A percentile compares a stretch with the other conserved stretches of the same genome.
These are phyloP conservation scores for Proteles cristata DNA, from an alignment of 2,113 vertebrate species.

Conservation along the genomic window DNA sequence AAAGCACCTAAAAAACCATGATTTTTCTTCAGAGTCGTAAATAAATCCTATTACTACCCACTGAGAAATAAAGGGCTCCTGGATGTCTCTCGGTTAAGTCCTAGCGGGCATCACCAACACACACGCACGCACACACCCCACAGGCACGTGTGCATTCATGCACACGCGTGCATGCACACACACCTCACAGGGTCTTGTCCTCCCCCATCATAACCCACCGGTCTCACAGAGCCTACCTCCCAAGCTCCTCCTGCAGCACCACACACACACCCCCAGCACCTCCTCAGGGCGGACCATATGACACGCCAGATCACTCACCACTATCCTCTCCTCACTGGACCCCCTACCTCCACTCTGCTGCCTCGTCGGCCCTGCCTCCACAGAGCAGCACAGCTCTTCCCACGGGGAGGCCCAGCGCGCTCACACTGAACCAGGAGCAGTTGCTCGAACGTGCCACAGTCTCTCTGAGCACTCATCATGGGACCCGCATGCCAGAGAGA, in stretches of 20 bases:
- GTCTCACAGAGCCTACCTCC: not conserved
- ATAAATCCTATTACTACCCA: not conserved
- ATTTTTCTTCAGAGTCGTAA: not conserved
- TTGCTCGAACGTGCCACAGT: fast-evolving
- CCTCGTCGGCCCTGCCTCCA: not conserved
- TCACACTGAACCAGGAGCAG: not conserved
- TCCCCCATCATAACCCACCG: not conserved
- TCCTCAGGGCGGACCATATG: not conserved
- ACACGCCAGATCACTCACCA: too few relatives aligned
- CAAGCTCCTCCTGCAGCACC: not conserved
- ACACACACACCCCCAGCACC: not conserved
- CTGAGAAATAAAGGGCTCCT: not conserved
- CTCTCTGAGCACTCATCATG: not conserved
- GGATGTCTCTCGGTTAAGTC: not conserved
- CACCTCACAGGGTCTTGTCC: not conserved
- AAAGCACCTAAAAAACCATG: not conserved
- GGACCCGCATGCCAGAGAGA: fast-evolving
- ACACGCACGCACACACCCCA: fast-evolving
- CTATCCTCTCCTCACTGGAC: not conserved
- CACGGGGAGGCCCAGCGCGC: not conserved
- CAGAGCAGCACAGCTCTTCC: too few relatives aligned
- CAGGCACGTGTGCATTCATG: fast-evolving
- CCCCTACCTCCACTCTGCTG: not conserved
- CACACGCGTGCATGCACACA: fast-evolving
- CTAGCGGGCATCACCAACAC: not conserved